Evolutionary conservation across 2,797 vertebrate species (phyloP).

Genomic region (Lacerta bilineata): DNA sequence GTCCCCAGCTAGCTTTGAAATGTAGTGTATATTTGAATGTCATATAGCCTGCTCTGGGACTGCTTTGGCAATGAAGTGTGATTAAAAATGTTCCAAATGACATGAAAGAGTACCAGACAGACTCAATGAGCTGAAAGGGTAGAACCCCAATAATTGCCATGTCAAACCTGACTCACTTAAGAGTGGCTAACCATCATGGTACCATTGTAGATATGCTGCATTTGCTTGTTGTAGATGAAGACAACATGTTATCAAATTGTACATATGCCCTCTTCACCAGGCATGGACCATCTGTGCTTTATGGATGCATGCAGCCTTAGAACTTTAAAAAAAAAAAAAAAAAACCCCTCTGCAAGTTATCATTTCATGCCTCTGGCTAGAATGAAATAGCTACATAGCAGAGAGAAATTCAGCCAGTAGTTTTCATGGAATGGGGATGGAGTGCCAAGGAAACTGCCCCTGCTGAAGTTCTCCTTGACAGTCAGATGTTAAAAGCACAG

Average conservation of each 20-base stretch:
- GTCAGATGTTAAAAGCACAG: background rate
- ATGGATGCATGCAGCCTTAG: too few relatives aligned
- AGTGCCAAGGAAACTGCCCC: background rate
- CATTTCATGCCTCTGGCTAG: too few relatives aligned
- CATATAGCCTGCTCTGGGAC: too few relatives aligned
- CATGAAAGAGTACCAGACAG: constrained; percentile 6
- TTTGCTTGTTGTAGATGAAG: background rate
- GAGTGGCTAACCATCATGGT: background rate
- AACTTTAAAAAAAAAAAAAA: too few relatives aligned
- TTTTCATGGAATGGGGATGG: background rate
- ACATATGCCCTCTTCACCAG: background rate
- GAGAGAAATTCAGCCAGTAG: background rate
- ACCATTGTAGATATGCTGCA: background rate
- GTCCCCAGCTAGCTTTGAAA: too few relatives aligned
- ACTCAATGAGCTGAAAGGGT: background rate
- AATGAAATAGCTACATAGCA: background rate
- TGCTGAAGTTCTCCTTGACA: background rate
- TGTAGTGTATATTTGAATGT: too few relatives aligned
- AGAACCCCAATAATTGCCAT: background rate
- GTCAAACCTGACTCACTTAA: constrained; percentile 4
- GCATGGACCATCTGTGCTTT: too few relatives aligned
- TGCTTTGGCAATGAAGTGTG: too few relatives aligned
- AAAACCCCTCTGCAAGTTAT: too few relatives aligned
- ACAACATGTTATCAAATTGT: background rate
- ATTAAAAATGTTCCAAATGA: background rate